A percentile compares a stretch with the other conserved stretches of the same genome.
phyloP scores from a whole-genome alignment of 2,888 invertebrate genomes.

The Choristoneura rosaceana region DNA sequence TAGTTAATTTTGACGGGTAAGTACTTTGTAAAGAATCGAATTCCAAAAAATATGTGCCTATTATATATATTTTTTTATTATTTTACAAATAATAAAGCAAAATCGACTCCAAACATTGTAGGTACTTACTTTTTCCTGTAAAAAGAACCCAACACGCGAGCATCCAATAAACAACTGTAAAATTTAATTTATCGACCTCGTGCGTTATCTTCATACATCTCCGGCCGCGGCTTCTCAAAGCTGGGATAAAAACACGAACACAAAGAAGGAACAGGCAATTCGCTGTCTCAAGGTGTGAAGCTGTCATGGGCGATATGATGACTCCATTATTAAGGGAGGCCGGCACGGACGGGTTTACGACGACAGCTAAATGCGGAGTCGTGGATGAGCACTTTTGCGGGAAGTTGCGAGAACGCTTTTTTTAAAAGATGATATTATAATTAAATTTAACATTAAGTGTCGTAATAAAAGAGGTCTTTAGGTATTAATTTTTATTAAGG shows the following conservation, averaged over 20 bases:
- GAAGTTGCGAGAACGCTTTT: background rate
- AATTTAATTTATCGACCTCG: conserved; percentile 39
- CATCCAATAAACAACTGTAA: conserved; percentile 35
- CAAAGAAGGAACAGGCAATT: conserved; percentile 74
- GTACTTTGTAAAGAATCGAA: background rate
- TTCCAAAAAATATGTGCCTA: background rate
- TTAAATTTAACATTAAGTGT: background rate
- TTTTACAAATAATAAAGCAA: background rate
- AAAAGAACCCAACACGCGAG: conserved; percentile 5
- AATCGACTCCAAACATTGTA: background rate
- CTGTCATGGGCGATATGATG: conserved; percentile 82
- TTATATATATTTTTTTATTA: background rate
- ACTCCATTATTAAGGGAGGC: conserved; percentile 79
- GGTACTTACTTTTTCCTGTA: background rate
- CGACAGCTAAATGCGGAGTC: conserved; percentile 21
- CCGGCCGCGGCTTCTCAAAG: conserved; percentile 30
- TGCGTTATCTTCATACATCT: conserved; percentile 41
- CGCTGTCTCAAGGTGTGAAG: conserved; percentile 82
- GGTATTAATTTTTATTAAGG: too few relatives aligned
- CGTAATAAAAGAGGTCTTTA: too few relatives aligned
- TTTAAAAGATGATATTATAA: background rate
- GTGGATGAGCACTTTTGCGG: conserved; percentile 4
- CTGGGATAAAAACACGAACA: conserved; percentile 42
- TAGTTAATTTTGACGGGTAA: background rate
- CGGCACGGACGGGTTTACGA: conserved; percentile 33